Conservation (phyloP, 2,797 vertebrate genomes). For the Spizella passerina region DNA sequence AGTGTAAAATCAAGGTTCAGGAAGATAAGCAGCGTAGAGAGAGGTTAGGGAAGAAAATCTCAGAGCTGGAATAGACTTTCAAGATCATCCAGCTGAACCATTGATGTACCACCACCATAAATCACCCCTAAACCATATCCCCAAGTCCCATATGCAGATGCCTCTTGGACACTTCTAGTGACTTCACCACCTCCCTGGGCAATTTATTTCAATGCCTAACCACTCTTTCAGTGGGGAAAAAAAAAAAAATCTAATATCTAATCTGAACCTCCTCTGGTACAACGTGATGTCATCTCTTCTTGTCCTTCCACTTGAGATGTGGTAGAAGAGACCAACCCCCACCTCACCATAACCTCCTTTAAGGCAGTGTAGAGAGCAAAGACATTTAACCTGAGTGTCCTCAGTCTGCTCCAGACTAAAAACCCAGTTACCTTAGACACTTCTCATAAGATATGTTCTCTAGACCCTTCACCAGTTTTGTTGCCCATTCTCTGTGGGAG, state of each 20-base stretch:
- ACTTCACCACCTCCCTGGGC: not conserved
- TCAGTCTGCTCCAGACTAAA: not conserved
- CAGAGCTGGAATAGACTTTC: not conserved
- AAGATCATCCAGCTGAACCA: not conserved
- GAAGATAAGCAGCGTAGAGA: not conserved
- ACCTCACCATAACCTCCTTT: not conserved
- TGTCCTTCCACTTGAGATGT: accelerated
- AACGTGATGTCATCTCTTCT: not conserved
- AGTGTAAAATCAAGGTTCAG: not conserved
- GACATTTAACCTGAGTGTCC: not conserved
- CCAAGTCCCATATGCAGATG: not conserved
- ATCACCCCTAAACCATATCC: not conserved
- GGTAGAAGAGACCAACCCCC: accelerated
- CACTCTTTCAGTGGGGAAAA: not conserved
- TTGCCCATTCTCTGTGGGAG: not conserved
- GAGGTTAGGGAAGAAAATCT: not conserved
- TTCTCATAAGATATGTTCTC: not conserved
- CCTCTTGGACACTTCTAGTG: not conserved
- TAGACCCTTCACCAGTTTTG: not conserved
- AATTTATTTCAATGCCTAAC: not conserved
- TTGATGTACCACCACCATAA: not conserved
- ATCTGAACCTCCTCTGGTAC: not conserved
- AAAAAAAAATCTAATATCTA: too few species aligned
- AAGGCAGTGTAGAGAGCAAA: not conserved
- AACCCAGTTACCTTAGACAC: not conserved